Conservation (phyloP, 2,797 vertebrate species). For the Cercopithecus neglectus region DNA sequence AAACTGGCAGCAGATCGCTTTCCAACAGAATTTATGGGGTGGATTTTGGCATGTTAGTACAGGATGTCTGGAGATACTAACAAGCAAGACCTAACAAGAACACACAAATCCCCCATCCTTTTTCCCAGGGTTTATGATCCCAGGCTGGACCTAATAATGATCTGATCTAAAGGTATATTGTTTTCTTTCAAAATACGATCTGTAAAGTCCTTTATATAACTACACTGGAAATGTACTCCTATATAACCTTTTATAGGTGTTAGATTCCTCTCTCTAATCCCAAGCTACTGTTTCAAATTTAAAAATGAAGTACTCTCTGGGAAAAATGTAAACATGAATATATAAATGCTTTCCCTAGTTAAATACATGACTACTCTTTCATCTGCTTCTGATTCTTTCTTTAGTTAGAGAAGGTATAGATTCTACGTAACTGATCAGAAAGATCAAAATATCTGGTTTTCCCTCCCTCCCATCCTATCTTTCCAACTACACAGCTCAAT, state of each 20-base stretch:
- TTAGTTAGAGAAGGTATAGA: background rate
- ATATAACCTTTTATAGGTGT: background rate
- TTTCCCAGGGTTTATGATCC: background rate
- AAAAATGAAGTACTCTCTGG: background rate
- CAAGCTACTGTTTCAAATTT: background rate
- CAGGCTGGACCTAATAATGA: background rate
- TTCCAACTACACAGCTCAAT: background rate
- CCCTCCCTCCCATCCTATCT: background rate
- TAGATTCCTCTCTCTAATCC: background rate
- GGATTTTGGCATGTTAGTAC: constrained; percentile 35
- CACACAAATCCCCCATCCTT: background rate
- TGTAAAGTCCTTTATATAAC: background rate
- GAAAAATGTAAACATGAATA: background rate
- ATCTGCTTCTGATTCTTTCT: background rate
- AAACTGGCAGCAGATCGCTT: constrained; percentile 46
- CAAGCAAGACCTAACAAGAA: constrained; percentile 56
- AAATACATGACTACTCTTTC: background rate
- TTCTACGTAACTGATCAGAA: background rate
- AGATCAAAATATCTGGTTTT: background rate
- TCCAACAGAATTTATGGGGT: background rate
- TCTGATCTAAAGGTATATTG: background rate
- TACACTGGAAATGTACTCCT: background rate
- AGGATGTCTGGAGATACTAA: background rate
- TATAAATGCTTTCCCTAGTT: background rate
- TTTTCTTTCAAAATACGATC: background rate